A percentile compares a stretch with the other conserved stretches of the same genome.
Evolutionary conservation across 2,113 vertebrate genomes (phyloP).

Genomic region (Cavia porcellus): DNA sequence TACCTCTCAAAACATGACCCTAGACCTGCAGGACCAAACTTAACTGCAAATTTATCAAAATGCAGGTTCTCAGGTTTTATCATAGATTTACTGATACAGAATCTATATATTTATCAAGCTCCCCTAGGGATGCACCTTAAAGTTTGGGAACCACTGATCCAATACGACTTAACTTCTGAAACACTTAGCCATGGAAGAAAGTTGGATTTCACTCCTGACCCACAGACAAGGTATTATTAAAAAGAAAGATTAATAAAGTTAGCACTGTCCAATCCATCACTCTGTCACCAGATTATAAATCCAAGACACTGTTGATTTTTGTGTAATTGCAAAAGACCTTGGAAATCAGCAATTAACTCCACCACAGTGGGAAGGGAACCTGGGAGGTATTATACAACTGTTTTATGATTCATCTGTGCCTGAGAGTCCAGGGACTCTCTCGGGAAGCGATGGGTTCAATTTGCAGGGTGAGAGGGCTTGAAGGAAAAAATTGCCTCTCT

Average conservation of each 20-base stretch:
- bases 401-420: neutral
- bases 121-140: neutral
- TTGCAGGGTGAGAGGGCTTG: neutral
- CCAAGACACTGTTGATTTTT: neutral
- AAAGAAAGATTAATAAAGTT: neutral
- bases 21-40: neutral
- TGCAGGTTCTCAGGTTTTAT: neutral
- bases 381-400: neutral
- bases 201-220: neutral
- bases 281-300: neutral
- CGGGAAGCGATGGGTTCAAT: neutral
- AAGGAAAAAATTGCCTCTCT: conserved; percentile 13
- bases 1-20: neutral
- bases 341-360: neutral
- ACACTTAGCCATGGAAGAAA: neutral
- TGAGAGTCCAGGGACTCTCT: neutral
- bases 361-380: neutral
- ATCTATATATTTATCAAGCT: neutral
- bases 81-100: neutral
- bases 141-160: neutral
- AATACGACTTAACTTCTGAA: neutral
- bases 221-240: neutral
- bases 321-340: neutral
- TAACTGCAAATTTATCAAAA: neutral
- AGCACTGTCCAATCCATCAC: neutral